Base-by-base conservation (phyloP, 1,140 invertebrate species). In the Drosophila auraria region DNA sequence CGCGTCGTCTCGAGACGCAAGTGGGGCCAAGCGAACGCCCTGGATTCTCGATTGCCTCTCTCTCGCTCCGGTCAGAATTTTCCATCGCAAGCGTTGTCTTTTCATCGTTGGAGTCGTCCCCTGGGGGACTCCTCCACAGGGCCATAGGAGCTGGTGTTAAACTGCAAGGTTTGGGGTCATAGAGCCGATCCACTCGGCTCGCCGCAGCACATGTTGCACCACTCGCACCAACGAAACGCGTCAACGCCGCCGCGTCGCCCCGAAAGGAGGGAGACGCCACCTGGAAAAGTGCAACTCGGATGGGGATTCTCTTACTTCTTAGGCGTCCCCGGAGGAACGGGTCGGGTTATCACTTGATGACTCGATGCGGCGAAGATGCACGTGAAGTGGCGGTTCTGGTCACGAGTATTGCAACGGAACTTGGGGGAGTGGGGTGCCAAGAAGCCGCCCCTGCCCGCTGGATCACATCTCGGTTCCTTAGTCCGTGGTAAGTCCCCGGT, bases 1-100 rank as follows among this genome's bases (percentile, higher is more conserved):
- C 81, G 81, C 81, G 82, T 87, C 58, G 42, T 78, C 54, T 78
- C 84, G 68, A 8, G 33, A 44, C 40, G 44, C 64, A 40, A 40
- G 66, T 72, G 77, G 38, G 54, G 71, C 42, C 83, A 89, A 80
- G 75, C 27, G 23, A 50, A 89, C 50, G 81, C 83, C 33, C 40
- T 59, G n/a, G 54, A 23, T 50, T 14, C 40, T 65, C 36, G 45
- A 53, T 40, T 23, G 20, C 36, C 47, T 69, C 47, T 71, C 65
- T 57, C 50, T 47, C 83, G 68, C 42, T 64, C 42, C 30, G 47
- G 61, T 17, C 65, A 71, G 61, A 57, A 38, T 50, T 66, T 82
- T 82, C 61, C 83, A 66, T 57, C 45, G 40, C 53, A 66, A 87
- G 82, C 83, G 83, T 68, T 47, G 38, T 63, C 38, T 38, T 30